These are phyloP conservation scores for Dryocosmus kuriphilus DNA, from an alignment of 2,888 invertebrate species.

Conservation along the genomic window DNA sequence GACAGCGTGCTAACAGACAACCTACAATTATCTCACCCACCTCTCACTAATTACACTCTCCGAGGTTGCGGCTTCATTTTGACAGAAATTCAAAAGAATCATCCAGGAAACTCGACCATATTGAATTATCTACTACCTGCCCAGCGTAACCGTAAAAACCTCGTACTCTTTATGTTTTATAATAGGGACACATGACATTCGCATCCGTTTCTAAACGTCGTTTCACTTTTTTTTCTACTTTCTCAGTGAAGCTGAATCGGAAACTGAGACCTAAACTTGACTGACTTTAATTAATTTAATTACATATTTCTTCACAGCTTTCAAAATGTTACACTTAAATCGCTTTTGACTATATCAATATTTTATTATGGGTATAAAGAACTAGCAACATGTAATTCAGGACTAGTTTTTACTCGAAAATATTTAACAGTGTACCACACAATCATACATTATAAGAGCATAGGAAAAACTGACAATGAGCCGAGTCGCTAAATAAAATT, in stretches of 20 bases:
- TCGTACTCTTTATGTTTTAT: slow-evolving; percentile 6
- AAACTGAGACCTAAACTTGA: not conserved
- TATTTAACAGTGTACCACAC: too few species aligned
- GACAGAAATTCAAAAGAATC: slow-evolving; percentile 66
- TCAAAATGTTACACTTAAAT: slow-evolving; percentile 19
- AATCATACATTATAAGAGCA: too few species aligned
- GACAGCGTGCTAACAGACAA: slow-evolving; percentile 65
- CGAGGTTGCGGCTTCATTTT: slow-evolving; percentile 60
- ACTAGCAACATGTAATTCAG: not conserved
- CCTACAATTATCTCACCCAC: slow-evolving; percentile 67
- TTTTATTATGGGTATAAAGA: not conserved
- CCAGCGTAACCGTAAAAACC: slow-evolving; percentile 31
- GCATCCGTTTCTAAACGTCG: slow-evolving; percentile 41
- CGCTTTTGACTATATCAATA: slow-evolving; percentile 11
- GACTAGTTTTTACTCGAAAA: too few species aligned
- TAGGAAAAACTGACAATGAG: too few species aligned
- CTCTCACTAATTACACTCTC: slow-evolving; percentile 53
- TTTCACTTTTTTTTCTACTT: slow-evolving; percentile 14
- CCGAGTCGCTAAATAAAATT: too few species aligned
- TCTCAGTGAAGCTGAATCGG: slow-evolving; percentile 16
- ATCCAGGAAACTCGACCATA: slow-evolving; percentile 64
- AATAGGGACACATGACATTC: slow-evolving; percentile 33
- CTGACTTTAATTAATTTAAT: slow-evolving; percentile 14
- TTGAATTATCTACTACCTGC: slow-evolving; percentile 51
- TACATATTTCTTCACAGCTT: slow-evolving; percentile 28